Conservation (phyloP, 1,140 invertebrate species). For the Drosophila paulistorum region DNA sequence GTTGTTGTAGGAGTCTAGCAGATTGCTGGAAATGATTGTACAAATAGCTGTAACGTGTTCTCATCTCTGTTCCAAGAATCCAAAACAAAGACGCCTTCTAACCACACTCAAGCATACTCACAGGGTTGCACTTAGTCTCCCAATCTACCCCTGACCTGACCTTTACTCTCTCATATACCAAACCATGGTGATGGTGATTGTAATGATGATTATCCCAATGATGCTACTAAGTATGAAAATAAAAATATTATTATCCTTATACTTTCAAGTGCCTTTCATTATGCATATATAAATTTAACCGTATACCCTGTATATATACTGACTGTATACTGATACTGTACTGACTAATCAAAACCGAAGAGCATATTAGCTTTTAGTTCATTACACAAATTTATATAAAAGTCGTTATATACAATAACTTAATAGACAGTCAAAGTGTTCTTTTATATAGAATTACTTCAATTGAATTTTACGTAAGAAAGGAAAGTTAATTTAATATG, state of each 20-base stretch:
- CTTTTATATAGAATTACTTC: too few species aligned
- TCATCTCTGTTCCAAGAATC: background rate
- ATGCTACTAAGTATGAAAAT: slow-evolving; percentile 30
- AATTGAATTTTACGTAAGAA: too few species aligned
- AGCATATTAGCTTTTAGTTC: too few species aligned
- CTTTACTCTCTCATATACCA: background rate
- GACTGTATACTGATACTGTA: too few species aligned
- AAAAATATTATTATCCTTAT: slow-evolving; percentile 59
- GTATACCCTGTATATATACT: background rate
- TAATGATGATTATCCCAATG: slow-evolving; percentile 25
- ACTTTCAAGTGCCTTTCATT: slow-evolving; percentile 65
- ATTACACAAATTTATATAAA: too few species aligned
- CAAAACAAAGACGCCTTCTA: background rate
- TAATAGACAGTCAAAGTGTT: too few species aligned
- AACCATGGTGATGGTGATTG: slow-evolving; percentile 19
- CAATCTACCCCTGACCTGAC: slow-evolving; percentile 1
- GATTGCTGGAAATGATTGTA: slow-evolving; percentile 45
- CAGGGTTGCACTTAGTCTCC: background rate
- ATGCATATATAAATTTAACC: slow-evolving; percentile 15
- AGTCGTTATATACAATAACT: too few species aligned
- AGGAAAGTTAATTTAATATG: too few species aligned
- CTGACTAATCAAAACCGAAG: too few species aligned
- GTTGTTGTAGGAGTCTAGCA: slow-evolving; percentile 26
- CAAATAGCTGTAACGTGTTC: slow-evolving; percentile 34
- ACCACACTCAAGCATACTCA: background rate